These are phyloP conservation scores for Drosophila watanabei DNA, from an alignment of 1,140 invertebrate species.

Conservation along the genomic window DNA sequence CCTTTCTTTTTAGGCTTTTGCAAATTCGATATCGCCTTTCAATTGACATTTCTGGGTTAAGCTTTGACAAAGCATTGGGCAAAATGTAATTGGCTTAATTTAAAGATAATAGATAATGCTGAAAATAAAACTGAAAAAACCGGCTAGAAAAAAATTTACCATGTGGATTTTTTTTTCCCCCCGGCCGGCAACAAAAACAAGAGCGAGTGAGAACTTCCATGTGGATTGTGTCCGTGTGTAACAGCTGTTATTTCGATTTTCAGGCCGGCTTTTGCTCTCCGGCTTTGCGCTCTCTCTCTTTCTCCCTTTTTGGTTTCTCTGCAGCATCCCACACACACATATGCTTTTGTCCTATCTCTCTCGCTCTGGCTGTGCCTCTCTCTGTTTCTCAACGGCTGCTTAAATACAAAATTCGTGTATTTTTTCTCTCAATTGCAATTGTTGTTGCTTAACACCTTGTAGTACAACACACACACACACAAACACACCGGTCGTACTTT, in stretches of 20 bases:
- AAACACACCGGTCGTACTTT: slow-evolving; percentile 17
- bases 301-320: not conserved
- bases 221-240: slow-evolving; percentile 46
- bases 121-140: slow-evolving; percentile 29
- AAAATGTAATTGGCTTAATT: slow-evolving; percentile 47
- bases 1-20: not conserved
- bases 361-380: slow-evolving; percentile 4
- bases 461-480: slow-evolving; percentile 9
- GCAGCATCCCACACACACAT: slow-evolving; percentile 23
- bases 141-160: slow-evolving; percentile 28
- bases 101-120: slow-evolving; percentile 24
- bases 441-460: slow-evolving; percentile 53
- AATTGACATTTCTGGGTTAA: slow-evolving; percentile 51
- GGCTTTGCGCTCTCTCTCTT: slow-evolving; percentile 3
- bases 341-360: not conserved
- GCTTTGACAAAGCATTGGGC: slow-evolving; percentile 18
- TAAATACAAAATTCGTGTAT: slow-evolving; percentile 52
- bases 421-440: slow-evolving; percentile 46
- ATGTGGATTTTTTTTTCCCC: slow-evolving; percentile 19
- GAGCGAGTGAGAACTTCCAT: slow-evolving; percentile 17
- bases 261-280: slow-evolving; percentile 38
- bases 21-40: slow-evolving; percentile 5
- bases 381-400: slow-evolving; percentile 8
- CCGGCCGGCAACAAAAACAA: slow-evolving; percentile 28
- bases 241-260: slow-evolving; percentile 47